A percentile compares a stretch with the other conserved stretches of the same genome.
These are phyloP conservation scores for Pinctada fucata DNA, from an alignment of 2,888 invertebrate species.

Conservation along the genomic window DNA sequence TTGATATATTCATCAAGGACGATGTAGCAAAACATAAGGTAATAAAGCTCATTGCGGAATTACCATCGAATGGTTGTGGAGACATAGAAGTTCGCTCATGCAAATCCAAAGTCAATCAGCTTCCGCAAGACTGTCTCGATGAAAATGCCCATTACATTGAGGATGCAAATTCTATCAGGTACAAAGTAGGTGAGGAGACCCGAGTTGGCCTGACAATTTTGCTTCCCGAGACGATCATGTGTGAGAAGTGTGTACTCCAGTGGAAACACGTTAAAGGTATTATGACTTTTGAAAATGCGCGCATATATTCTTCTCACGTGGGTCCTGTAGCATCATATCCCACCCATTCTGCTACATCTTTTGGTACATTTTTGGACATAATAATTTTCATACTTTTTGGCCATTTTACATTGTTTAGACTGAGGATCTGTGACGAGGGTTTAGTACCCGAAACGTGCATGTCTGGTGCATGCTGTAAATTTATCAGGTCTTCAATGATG, in stretches of 20 bases:
- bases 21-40: neutral
- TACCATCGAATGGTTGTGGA: conserved; percentile 4
- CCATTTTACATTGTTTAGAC: no score
- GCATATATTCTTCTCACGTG: no score
- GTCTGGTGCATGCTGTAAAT: no score
- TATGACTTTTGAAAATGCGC: neutral
- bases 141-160: conserved; percentile 1
- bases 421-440: no score
- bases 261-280: conserved; percentile 19
- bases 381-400: no score
- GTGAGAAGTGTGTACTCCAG: conserved; percentile 14
- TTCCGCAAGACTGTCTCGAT: conserved; percentile 13
- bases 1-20: neutral
- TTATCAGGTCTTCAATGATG: no score
- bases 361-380: no score
- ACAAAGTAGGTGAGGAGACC: neutral
- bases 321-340: no score
- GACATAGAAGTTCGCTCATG: conserved; percentile 19
- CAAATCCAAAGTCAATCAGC: neutral
- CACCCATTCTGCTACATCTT: no score
- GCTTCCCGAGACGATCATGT: conserved; percentile 7
- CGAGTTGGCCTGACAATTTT: neutral
- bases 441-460: no score
- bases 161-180: neutral
- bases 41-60: neutral